Base-by-base conservation (phyloP, 2,113 vertebrate genomes). In the Naja naja region DNA sequence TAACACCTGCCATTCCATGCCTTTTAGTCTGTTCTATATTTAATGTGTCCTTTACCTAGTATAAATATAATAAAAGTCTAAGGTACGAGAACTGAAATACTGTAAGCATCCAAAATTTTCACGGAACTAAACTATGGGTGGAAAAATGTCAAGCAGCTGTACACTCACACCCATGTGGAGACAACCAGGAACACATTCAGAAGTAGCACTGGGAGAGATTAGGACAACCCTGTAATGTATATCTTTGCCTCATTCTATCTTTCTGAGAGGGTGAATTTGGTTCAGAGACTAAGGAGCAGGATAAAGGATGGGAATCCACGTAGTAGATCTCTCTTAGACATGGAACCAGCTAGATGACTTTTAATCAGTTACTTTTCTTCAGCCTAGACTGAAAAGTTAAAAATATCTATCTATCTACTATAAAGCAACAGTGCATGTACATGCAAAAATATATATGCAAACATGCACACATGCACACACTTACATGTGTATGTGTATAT, bases 21-120 rank as follows among this genome's bases (percentile, higher is more conserved):
- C 87, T 0, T 4, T 20, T 49, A 93, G 45, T 87, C 34, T 55
- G 2, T 22, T 55, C 87, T 89, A 22, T 58, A 4, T 89, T 58
- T 23, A 20, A 27, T 89, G 27, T 58, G 22, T 14, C 54, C 22
- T 58, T 39, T 43, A 58, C 43, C n/a, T 89, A 55, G 86, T 3
- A 22, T 87, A 87, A 10, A 53, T n/a, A 60, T 10, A 8, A 0
- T 0, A 88, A 91, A 58, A 20, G 0, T 12, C 23, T 85, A 12
- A 85, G 1, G 6, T 20, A 74, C 1, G 7, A 39, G 6, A 81
- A 81, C 34, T 81, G 34, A 43, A 81, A 81, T 39, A 12, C 60
- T 69, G 1, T n/a, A 81, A 39, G 34, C 7, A 20, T 81, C 34
- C 7, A 81, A 18, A 39, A 39, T 22, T 8, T 81, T 81, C 34